Evolutionary conservation across 2,888 invertebrate genomes (phyloP), one percentile per base, ranked within the genome.

Genomic region (Machimus rusticus): DNA sequence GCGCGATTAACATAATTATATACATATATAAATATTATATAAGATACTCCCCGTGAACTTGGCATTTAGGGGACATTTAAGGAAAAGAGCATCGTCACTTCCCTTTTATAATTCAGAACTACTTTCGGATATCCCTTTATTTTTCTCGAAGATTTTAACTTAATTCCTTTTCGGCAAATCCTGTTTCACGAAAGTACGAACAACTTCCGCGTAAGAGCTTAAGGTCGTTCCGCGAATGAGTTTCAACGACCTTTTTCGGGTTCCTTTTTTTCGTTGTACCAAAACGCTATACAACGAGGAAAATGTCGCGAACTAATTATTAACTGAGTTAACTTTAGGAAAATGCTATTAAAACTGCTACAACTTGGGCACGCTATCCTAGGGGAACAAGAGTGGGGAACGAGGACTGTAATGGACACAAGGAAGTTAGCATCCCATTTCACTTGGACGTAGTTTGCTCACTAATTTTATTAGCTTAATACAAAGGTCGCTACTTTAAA

Each of bases 71-170:
- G 34, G 9, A 79, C 79, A 79, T 46, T 79, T 79, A 28, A 79
- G 5, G 51, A n/a, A 79, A 28, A 57, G 16, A 46, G 9, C 19
- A n/a, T 82, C 82, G 16, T 57, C 82, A 82, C 57, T 37, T 66
- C 76, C 55, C 14, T 51, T 66, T 82, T 51, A 66, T 82, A 82
- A 82, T 82, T 57, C 82, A 82, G 5, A 82, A 82, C 57, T 57
- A 82, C 34, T 81, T 23, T 81, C 16, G 81, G 23, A 46, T 28
- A 31, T 55, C 55, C 55, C 16, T 76, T 14, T 39, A 3, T 39
- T 39, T 39, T 16, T 76, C 34, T 14, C 1, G 19, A 12, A n/a
- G n/a, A 37, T 66, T 1, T 28, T 1, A 66, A 23, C 66, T 66
- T 66, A 66, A 66, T 66, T 23, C 66, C 28, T 66, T 66, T 66